phyloP scores from a whole-genome alignment of 2,797 vertebrate genomes.

The Limnodromus scolopaceus region DNA sequence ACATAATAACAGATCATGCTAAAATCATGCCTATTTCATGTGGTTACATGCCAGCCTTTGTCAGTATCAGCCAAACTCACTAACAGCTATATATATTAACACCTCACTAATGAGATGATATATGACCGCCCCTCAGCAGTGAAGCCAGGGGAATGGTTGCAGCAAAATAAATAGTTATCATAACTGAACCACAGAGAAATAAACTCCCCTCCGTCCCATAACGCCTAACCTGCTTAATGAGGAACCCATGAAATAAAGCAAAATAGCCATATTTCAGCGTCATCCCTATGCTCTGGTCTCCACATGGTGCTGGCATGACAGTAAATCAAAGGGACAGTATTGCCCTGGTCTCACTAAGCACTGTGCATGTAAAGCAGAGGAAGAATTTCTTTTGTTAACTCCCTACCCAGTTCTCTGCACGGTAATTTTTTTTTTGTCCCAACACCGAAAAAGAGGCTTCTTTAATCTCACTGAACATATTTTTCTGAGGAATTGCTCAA shows the following conservation, averaged over 20 bases:
- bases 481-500: neutral
- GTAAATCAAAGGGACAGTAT: neutral
- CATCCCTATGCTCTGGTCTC: neutral
- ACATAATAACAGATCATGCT: neutral
- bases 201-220: neutral
- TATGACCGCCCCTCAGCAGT: neutral
- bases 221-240: neutral
- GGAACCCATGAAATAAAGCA: neutral
- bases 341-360: neutral
- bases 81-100: neutral
- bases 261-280: neutral
- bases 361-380: neutral
- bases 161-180: neutral
- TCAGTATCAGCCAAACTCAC: neutral
- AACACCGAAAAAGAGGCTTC: neutral
- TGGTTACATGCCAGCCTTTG: neutral
- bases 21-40: neutral
- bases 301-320: rapidly evolving
- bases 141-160: neutral
- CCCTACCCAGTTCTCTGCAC: neutral
- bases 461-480: neutral
- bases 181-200: neutral
- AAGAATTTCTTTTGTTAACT: constrained; percentile 9
- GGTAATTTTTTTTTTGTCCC: neutral
- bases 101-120: neutral